Conservation (phyloP, 2,797 vertebrate genomes). For the Hypotaenidia philippensis region DNA sequence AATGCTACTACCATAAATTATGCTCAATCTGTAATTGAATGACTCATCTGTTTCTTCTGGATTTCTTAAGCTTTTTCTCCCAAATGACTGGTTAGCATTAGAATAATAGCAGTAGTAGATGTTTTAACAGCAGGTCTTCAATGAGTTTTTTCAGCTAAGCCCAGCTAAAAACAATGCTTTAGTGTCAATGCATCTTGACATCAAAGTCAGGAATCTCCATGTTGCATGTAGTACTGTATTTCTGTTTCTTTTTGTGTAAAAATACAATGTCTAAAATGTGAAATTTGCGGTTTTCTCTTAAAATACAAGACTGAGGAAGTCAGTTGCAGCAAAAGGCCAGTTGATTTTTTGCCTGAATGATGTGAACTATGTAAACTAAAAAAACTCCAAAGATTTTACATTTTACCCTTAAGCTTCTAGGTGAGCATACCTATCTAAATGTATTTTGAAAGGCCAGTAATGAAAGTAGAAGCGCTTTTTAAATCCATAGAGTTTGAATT, state of each 20-base stretch:
- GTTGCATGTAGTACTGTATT: not conserved
- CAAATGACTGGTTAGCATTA: not conserved
- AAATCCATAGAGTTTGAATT: not conserved
- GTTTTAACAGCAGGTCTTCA: constrained; percentile 5
- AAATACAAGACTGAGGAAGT: not conserved
- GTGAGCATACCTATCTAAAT: not conserved
- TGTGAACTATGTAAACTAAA: not conserved
- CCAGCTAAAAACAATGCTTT: not conserved
- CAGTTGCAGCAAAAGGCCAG: not conserved
- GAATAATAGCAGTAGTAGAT: constrained; percentile 9
- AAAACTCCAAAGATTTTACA: not conserved
- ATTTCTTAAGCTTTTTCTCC: not conserved
- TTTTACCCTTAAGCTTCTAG: not conserved
- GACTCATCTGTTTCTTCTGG: constrained; percentile 8
- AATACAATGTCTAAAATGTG: not conserved
- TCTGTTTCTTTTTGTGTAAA: not conserved
- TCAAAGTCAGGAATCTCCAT: not conserved
- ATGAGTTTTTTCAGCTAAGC: not conserved
- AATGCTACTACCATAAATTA: not conserved
- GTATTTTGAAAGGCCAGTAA: not conserved
- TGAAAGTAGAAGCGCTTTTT: not conserved
- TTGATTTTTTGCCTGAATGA: not conserved
- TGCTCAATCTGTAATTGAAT: not conserved
- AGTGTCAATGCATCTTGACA: not conserved
- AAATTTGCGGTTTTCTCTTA: not conserved